A percentile compares a stretch with the other conserved stretches of the same genome.
phyloP scores from a whole-genome alignment of 2,797 vertebrate genomes.

The Saxicola maurus region DNA sequence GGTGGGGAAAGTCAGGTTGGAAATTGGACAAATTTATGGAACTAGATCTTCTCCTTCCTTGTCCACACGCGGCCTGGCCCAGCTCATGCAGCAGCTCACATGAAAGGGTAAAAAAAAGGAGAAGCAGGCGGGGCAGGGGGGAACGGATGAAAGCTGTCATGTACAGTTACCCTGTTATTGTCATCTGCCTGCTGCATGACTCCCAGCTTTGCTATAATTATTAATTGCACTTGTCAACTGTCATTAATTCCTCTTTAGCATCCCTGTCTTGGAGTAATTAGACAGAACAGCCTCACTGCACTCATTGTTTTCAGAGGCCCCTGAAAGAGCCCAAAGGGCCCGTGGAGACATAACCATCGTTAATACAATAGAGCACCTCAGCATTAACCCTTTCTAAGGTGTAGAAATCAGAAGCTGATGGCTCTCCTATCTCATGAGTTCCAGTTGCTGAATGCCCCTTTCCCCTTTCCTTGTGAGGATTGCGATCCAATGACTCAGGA shows the following conservation, averaged over 20 bases:
- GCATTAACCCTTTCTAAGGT: constrained; percentile 63
- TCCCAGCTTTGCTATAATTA: constrained; percentile 83
- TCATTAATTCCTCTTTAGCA: constrained; percentile 86
- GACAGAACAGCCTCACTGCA: constrained; percentile 77
- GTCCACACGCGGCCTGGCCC: neutral
- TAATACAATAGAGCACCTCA: constrained; percentile 62
- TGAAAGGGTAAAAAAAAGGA: constrained; percentile 45
- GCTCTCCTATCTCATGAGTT: neutral
- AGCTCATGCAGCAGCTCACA: constrained; percentile 37
- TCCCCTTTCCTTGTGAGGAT: rapidly evolving
- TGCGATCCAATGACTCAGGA: neutral
- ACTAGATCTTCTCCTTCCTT: neutral
- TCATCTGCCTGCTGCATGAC: constrained; percentile 79
- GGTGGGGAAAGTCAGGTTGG: neutral
- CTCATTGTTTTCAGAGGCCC: constrained; percentile 76
- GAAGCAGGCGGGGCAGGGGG: neutral
- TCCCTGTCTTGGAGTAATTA: constrained; percentile 80
- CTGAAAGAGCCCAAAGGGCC: constrained; percentile 68
- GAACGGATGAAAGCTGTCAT: constrained; percentile 71
- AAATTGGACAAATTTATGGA: neutral
- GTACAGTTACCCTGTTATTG: constrained; percentile 76
- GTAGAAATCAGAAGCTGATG: neutral
- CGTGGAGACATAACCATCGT: constrained; percentile 53
- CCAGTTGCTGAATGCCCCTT: neutral
- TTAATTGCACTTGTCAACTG: constrained; percentile 88